Conservation (phyloP, 2,113 vertebrate genomes). For the Myrmecobius fasciatus region DNA sequence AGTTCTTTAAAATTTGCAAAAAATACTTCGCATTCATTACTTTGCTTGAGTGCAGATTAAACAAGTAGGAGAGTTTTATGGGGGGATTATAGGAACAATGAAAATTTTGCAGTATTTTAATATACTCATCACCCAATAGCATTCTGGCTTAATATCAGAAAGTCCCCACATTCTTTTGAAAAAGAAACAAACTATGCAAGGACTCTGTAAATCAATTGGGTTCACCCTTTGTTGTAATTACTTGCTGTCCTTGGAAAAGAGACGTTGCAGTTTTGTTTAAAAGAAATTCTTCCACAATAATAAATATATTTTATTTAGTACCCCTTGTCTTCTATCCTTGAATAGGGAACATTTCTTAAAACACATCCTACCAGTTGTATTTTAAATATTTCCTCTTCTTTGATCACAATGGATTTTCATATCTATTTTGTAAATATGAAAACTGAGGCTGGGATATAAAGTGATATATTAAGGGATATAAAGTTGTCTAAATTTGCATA, state of each 20-base stretch:
- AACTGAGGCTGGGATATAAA: too few relatives aligned
- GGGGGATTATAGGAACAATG: background rate
- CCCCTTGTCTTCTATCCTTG: background rate
- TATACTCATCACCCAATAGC: background rate
- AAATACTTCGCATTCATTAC: background rate
- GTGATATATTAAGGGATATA: too few relatives aligned
- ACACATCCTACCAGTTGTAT: background rate
- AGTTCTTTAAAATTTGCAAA: background rate
- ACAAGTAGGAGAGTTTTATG: background rate
- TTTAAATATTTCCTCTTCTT: background rate
- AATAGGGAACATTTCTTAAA: background rate
- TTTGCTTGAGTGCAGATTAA: background rate
- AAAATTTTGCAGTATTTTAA: background rate
- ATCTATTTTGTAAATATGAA: too few relatives aligned
- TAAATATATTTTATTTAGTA: background rate
- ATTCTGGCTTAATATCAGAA: background rate
- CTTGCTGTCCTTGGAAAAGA: background rate
- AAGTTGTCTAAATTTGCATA: too few relatives aligned
- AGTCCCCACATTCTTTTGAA: background rate
- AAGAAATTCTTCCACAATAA: background rate
- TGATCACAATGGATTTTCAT: background rate
- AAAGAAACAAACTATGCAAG: background rate
- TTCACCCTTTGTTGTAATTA: too few relatives aligned
- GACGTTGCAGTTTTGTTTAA: background rate
- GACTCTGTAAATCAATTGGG: too few relatives aligned